Evolutionary conservation across 2,113 vertebrate species (phyloP), one percentile per base, ranked within the genome.

Genomic region (Notothenia rossii): DNA sequence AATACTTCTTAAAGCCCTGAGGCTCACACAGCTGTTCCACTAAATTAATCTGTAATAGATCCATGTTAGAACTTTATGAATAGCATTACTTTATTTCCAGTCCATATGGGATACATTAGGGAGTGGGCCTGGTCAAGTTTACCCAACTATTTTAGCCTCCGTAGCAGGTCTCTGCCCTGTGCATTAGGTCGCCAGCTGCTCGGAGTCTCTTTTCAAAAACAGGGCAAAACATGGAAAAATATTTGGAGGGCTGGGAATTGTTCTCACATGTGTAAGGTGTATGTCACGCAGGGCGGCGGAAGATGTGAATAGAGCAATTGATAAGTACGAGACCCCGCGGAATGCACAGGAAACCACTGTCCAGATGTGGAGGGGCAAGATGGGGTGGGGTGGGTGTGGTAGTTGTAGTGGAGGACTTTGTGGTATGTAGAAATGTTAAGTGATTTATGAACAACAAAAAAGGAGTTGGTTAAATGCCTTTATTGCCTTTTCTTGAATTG

Each of bases 281-380:
- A 89, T 88, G 75, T 88, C 79, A 86, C 50, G 75, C 80, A 46
- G 84, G 71, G 76, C n/a, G 48, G 22, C 59, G 17, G 1, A 49
- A 45, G 45, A 15, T 79, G 79, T 92, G 92, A 93, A 92, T 91
- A 66, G 66, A 81, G 60, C 60, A 29, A 91, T 88, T 94, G 85
- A 83, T 59, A 49, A 50, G 64, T 40, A 40, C 20, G 62, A 22
- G 88, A 87, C 83, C 85, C 73, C 9, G 45, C 1, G 7, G 90
- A 91, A 93, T 89, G 89, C 65, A 64, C 63, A 48, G 85, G 79
- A 87, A 89, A 82, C 89, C 50, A 64, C 90, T 83, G 72, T 93
- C 91, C 95, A 92, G 94, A 91, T 94, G 95, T 85, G 89, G 91
- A 88, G 81, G 72, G 6, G 85, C 88, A 74, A 72, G 84, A 88